Percentiles rank a stretch among this genome's conserved stretches.
Conservation (phyloP, 1,140 invertebrate species). For the Bombus waltoni region DNA sequence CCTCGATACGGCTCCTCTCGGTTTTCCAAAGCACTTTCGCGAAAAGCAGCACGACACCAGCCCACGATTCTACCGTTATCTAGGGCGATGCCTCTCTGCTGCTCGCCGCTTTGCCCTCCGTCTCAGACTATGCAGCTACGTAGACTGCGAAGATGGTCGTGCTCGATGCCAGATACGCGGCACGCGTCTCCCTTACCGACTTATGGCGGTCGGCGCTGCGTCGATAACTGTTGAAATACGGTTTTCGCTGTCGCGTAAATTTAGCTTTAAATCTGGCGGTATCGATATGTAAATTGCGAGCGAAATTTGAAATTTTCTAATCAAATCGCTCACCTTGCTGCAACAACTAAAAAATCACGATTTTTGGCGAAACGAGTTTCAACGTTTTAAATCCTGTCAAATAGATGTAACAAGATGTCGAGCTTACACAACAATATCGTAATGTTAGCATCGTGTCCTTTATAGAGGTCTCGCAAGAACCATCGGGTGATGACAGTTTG, state of each 20-base stretch:
- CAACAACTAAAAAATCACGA: too few relatives aligned
- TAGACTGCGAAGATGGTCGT: constrained; percentile 3
- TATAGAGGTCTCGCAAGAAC: too few relatives aligned
- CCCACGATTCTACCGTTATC: constrained; percentile 80
- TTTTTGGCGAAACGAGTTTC: too few relatives aligned
- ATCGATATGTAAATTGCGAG: too few relatives aligned
- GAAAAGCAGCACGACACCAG: constrained; percentile 61
- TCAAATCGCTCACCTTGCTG: too few relatives aligned
- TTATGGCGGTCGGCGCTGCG: neutral
- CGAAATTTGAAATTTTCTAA: too few relatives aligned
- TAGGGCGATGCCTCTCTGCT: constrained; percentile 80
- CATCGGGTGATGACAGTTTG: too few relatives aligned
- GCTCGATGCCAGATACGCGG: neutral
- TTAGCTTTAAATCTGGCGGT: too few relatives aligned
- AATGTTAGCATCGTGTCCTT: too few relatives aligned
- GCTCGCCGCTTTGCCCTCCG: constrained; percentile 68
- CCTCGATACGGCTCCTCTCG: constrained; percentile 21
- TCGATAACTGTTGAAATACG: neutral
- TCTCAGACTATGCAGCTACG: constrained; percentile 23
- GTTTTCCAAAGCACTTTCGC: constrained; percentile 55
- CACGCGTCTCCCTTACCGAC: constrained; percentile 3
- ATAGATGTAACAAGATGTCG: too few relatives aligned
- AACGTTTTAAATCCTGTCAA: too few relatives aligned
- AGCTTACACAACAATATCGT: too few relatives aligned
- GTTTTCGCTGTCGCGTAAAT: neutral